These are phyloP conservation scores for Drosophila sproati DNA, from an alignment of 1,140 invertebrate species.

Conservation along the genomic window DNA sequence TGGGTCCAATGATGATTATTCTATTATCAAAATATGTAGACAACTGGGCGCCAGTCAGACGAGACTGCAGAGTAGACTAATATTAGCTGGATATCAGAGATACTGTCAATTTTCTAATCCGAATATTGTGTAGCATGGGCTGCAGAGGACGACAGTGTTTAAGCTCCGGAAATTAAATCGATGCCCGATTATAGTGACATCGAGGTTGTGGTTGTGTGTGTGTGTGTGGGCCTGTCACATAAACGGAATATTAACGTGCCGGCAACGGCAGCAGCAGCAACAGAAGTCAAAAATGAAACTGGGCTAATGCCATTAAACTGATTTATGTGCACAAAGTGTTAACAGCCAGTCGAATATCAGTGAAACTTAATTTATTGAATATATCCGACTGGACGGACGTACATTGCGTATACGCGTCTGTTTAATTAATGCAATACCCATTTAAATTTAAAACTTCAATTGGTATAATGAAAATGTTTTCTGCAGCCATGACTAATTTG, in stretches of 20 bases:
- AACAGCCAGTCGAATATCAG: constrained; percentile 47
- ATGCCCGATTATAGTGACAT: constrained; percentile 48
- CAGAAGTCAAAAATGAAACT: constrained; percentile 40
- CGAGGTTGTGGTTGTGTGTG: constrained; percentile 26
- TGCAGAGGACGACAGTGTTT: constrained; percentile 26
- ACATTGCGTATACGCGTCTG: constrained; percentile 56
- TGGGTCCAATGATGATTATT: constrained; percentile 9
- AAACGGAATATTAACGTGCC: constrained; percentile 27
- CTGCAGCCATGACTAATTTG: constrained; percentile 14
- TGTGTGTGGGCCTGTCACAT: neutral
- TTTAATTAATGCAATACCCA: constrained; percentile 41
- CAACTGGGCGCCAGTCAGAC: neutral
- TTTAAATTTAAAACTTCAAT: constrained; percentile 36
- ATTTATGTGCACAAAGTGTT: constrained; percentile 62
- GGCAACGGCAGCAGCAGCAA: neutral
- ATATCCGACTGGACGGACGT: constrained; percentile 1
- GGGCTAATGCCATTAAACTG: constrained; percentile 56
- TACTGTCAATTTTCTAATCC: constrained; percentile 52
- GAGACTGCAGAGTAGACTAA: neutral
- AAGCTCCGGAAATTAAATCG: constrained; percentile 74
- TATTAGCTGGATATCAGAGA: neutral
- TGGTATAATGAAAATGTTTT: constrained; percentile 33
- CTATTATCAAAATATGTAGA: constrained; percentile 2
- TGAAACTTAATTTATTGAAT: constrained; percentile 53
- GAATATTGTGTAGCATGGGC: neutral